These are phyloP conservation scores for Dinomys branickii DNA, from an alignment of 2,113 vertebrate genomes.

Conservation along the genomic window DNA sequence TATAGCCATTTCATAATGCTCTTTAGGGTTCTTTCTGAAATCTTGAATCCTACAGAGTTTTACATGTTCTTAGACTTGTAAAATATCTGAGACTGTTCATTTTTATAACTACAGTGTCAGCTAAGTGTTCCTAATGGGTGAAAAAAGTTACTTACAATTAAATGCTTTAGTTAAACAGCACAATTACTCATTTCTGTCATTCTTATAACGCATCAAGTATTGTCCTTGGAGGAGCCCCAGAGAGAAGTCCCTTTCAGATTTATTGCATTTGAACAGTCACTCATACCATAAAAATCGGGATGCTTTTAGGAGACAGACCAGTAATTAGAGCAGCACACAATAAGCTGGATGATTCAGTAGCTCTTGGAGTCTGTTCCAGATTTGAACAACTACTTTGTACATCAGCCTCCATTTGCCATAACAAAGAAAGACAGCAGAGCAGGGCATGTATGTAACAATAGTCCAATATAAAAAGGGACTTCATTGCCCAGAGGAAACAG, in stretches of 20 bases:
- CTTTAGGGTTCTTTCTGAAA: slow-evolving; percentile 9
- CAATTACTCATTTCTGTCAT: slow-evolving; percentile 36
- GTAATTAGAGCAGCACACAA: background rate
- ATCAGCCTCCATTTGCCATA: background rate
- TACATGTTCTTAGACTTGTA: background rate
- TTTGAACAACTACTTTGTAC: slow-evolving; percentile 7
- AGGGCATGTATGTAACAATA: background rate
- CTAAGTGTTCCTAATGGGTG: background rate
- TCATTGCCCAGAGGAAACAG: slow-evolving; percentile 14
- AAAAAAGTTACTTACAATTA: slow-evolving; percentile 35
- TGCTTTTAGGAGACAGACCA: slow-evolving; percentile 10
- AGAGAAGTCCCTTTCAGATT: slow-evolving; percentile 42
- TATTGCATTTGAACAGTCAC: slow-evolving; percentile 44
- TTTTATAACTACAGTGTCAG: background rate
- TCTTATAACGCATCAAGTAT: background rate
- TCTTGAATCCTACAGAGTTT: background rate
- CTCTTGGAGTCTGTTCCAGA: slow-evolving; percentile 49
- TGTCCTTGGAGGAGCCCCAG: background rate
- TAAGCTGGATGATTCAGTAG: slow-evolving; percentile 25
- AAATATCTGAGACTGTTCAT: background rate
- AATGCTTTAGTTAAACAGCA: slow-evolving; percentile 49
- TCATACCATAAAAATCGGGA: slow-evolving; percentile 27
- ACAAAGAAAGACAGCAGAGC: background rate
- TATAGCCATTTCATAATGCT: background rate
- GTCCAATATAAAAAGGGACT: background rate